These are phyloP conservation scores for Cantharis rufa DNA, from an alignment of 2,888 invertebrate genomes.

Conservation along the genomic window DNA sequence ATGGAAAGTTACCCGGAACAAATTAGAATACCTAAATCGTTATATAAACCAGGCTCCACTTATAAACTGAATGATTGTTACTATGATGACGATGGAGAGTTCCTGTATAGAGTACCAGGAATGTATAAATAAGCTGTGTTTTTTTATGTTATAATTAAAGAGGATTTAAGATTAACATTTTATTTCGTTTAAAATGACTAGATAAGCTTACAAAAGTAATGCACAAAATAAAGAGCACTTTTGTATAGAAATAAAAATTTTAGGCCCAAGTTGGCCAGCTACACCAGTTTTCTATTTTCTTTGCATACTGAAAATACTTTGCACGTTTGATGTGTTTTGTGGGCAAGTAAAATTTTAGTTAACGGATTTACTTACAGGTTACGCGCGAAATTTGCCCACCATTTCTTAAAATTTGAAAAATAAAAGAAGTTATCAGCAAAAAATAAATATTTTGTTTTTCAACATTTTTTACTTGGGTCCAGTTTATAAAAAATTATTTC, in stretches of 20 bases:
- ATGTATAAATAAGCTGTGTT: conserved; percentile 53
- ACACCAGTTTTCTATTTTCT: not conserved
- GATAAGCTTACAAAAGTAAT: conserved; percentile 44
- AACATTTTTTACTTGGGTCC: too few relatives aligned
- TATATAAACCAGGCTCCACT: conserved; percentile 65
- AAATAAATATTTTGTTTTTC: too few relatives aligned
- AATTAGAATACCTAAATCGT: conserved; percentile 72
- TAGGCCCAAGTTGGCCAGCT: not conserved
- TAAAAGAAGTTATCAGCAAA: not conserved
- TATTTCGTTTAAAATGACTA: conserved; percentile 48
- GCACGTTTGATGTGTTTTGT: not conserved
- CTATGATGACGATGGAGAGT: conserved; percentile 79
- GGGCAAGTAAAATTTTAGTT: not conserved
- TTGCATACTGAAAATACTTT: not conserved
- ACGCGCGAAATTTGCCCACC: not conserved
- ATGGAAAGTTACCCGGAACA: conserved; percentile 61
- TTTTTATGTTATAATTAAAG: not conserved
- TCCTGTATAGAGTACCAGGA: conserved; percentile 79
- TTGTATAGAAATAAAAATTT: not conserved
- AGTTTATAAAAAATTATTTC: too few relatives aligned
- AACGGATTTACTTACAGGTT: not conserved
- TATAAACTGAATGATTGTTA: conserved; percentile 80
- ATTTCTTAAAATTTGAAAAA: not conserved
- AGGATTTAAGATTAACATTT: conserved; percentile 14
- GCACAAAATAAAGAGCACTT: conserved; percentile 26